Base-by-base conservation (phyloP, 2,888 invertebrate genomes). In the Dynastes hyllus region DNA sequence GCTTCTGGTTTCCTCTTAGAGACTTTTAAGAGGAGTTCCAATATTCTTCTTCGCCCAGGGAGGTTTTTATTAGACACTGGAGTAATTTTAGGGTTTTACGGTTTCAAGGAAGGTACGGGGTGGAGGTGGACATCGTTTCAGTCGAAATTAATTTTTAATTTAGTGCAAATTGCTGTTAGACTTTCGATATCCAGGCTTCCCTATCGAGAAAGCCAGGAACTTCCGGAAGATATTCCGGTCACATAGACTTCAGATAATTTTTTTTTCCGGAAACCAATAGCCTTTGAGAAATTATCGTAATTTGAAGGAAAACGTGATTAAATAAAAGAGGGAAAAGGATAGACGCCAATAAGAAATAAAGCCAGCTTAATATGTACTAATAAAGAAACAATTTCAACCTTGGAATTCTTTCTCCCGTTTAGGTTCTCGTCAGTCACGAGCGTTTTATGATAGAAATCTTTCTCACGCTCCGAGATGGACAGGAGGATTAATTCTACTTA, bases 71-170 rank as follows among this genome's bases (percentile, higher is more conserved):
- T 45, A 45, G 45, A 45, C 45, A 45, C 45, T 45, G 45, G 8
- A 8, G 45, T 45, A 45, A 45, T 45, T 45, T 45, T 45, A 45
- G 8, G 45, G 9, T 45, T 45, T 11, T 11, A 37, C 32, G 32
- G 32, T 37, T 5, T 55, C 13, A 1, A 55, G 61, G 3, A 22
- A 22, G 61, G 22, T 37, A 6, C 4, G 32, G 32, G 32, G 32
- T 37, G n/a, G 65, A 40, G n/a, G 13, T n/a, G 63, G 37, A 29
- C n/a, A 29, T 29, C 63, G 3, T n/a, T 65, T 37, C 37, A 6
- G 11, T 13, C n/a, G n/a, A 65, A 65, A 65, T 65, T 65, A 65
- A 65, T 65, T 65, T 65, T 65, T 65, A 65, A 65, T 65, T 65
- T 65, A 65, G 65, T 65, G 65, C 65, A 65, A 65, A 65, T 65